Conservation (phyloP, 2,888 invertebrate genomes). For the Imbricaverruca yamaguchii region DNA sequence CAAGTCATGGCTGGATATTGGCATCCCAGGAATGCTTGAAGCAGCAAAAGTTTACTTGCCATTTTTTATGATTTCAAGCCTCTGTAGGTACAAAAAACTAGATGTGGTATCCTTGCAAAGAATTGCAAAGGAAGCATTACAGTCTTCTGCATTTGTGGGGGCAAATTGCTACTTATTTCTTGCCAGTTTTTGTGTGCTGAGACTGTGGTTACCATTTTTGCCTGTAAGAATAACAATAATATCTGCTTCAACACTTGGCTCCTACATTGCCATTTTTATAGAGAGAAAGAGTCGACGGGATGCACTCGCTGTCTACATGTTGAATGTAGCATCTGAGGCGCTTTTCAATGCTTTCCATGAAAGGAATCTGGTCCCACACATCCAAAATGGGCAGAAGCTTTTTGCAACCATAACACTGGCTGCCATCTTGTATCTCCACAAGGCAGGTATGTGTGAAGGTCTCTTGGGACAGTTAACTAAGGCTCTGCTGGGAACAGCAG, state of each 20-base stretch:
- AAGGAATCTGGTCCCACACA: not conserved
- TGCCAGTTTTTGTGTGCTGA: not conserved
- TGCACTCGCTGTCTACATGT: not conserved
- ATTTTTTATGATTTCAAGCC: not conserved
- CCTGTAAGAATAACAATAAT: not conserved
- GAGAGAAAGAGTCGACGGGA: not conserved
- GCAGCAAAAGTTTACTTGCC: not conserved
- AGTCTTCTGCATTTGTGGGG: not conserved
- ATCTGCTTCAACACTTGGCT: not conserved
- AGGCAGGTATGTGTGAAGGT: not conserved
- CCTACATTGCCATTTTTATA: not conserved
- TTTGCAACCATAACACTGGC: not conserved
- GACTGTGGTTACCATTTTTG: not conserved
- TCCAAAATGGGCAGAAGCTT: not conserved
- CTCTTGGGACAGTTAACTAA: not conserved
- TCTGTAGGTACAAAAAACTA: not conserved
- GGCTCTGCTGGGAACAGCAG: not conserved
- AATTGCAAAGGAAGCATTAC: not conserved
- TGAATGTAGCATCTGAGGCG: not conserved
- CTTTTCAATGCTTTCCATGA: not conserved
- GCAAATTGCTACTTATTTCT: conserved; percentile 8
- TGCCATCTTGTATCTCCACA: not conserved
- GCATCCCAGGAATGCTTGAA: not conserved
- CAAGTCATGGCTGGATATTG: not conserved
- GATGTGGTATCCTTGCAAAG: not conserved